A percentile compares a stretch with the other conserved stretches of the same genome.
Evolutionary conservation across 2,797 vertebrate species (phyloP).

Genomic region (Phyllotis vaccarum): DNA sequence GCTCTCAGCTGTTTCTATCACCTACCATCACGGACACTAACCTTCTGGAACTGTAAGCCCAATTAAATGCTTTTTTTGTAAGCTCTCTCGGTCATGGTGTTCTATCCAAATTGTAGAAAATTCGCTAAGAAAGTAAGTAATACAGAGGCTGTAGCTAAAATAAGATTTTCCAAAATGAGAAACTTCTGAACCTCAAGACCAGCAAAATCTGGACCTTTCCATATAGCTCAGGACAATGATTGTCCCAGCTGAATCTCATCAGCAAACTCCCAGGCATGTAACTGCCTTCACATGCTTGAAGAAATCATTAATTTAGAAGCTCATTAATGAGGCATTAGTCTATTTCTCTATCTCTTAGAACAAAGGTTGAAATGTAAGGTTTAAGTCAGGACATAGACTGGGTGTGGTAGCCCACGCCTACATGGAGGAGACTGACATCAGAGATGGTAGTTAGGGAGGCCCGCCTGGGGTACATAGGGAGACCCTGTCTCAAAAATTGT

Average conservation of each 20-base stretch:
- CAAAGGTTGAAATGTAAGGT: constrained; percentile 49
- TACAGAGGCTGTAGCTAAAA: neutral
- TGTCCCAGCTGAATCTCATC: neutral
- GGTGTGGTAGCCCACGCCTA: neutral
- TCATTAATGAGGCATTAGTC: constrained; percentile 25
- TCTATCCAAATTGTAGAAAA: neutral
- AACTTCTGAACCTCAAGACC: constrained; percentile 27
- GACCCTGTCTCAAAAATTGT: neutral
- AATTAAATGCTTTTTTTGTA: neutral
- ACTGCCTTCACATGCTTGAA: constrained; percentile 28
- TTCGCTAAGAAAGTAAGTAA: neutral
- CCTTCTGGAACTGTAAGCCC: neutral
- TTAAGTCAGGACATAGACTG: neutral
- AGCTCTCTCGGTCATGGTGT: neutral
- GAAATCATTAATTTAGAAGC: neutral
- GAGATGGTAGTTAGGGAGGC: neutral
- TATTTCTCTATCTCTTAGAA: neutral
- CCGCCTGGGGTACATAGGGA: neutral
- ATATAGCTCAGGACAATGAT: neutral
- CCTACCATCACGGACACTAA: neutral
- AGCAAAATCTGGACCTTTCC: neutral
- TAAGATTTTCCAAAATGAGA: constrained; percentile 44
- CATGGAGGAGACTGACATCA: neutral
- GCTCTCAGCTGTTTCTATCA: neutral
- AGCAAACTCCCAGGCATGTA: neutral